Base-by-base conservation (phyloP, 2,113 vertebrate genomes). In the Sprattus sprattus region DNA sequence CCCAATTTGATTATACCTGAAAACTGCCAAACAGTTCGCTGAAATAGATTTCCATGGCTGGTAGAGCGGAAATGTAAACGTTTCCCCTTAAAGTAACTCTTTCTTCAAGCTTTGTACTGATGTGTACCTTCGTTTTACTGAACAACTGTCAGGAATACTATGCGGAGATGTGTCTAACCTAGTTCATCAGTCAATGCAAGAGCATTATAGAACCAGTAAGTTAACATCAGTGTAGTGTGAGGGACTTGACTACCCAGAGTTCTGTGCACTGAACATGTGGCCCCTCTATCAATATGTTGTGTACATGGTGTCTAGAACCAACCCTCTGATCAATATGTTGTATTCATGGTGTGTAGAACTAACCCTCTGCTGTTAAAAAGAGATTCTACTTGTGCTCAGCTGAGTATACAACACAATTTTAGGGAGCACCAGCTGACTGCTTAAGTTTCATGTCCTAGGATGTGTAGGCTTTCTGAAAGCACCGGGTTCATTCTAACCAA, bases 11-110 rank as follows among this genome's bases (percentile, higher is more conserved):
- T 39, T 78, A 78, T 78, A 78, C 71, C 32, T 39, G 39, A 78
- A 89, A 91, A 90, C 89, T 90, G 91, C 91, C 91, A 92, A 92
- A 92, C 88, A 89, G 75, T 80, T 85, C 52, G 20, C 64, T 80
- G 45, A 84, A 81, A 81, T 60, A 10, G 81, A 84, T 81, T 32
- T 80, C 28, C 25, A 25, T 45, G 22, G 47, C 22, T 16, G 13
- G 11, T 13, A 39, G 16, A 28, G 64, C 28, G 46, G 32, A 86
- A 52, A 50, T 54, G 45, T 83, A 78, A 78, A 39, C 15, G 32
- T 32, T 78, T 39, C 28, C 28, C 71, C 28, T 78, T 32, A 32
- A 39, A 25, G 13, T 78, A 78, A 11, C 71, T 78, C 28, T 78
- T 78, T 78, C 82, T n/a, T 75, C 47, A 82, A 75, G 71, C 67